Evolutionary conservation across 2,113 vertebrate species (phyloP).

Genomic region (Macquaria australasica): DNA sequence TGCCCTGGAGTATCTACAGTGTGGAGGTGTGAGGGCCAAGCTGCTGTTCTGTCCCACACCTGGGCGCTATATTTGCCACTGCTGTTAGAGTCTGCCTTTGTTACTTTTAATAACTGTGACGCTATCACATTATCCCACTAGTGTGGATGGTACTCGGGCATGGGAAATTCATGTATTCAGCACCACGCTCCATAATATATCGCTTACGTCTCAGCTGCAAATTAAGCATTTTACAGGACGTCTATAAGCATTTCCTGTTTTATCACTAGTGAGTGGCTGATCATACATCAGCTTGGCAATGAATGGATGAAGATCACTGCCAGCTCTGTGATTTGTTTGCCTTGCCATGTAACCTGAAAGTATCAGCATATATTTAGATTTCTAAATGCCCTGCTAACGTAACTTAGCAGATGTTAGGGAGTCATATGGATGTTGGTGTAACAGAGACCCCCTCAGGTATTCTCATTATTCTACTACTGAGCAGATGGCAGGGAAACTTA

Average conservation of each 20-base stretch:
- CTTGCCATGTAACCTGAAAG: constrained; percentile 52
- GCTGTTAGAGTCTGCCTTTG: constrained; percentile 63
- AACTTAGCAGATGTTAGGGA: constrained; percentile 80
- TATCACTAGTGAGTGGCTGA: constrained; percentile 38
- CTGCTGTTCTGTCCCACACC: constrained; percentile 58
- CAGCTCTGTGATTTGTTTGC: constrained; percentile 59
- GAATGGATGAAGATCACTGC: constrained; percentile 47
- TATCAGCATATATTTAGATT: constrained; percentile 77
- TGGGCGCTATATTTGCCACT: constrained; percentile 76
- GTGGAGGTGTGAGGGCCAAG: constrained; percentile 34
- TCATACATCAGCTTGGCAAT: constrained; percentile 46
- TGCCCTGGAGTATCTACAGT: constrained; percentile 17
- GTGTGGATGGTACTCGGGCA: constrained; percentile 36
- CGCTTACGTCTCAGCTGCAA: constrained; percentile 27
- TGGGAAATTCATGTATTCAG: constrained; percentile 52
- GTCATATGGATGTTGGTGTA: constrained; percentile 78
- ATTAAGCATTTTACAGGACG: constrained; percentile 50
- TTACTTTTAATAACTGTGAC: constrained; percentile 78
- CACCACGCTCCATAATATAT: not conserved
- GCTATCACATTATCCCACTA: constrained; percentile 60
- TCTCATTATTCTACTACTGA: constrained; percentile 81
- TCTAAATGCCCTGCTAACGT: constrained; percentile 69
- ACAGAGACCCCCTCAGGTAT: constrained; percentile 82
- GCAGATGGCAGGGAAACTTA: constrained; percentile 81
- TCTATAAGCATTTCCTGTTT: constrained; percentile 52